These are phyloP conservation scores for Oreamnos americanus DNA, from an alignment of 2,113 vertebrate genomes.

Conservation along the genomic window DNA sequence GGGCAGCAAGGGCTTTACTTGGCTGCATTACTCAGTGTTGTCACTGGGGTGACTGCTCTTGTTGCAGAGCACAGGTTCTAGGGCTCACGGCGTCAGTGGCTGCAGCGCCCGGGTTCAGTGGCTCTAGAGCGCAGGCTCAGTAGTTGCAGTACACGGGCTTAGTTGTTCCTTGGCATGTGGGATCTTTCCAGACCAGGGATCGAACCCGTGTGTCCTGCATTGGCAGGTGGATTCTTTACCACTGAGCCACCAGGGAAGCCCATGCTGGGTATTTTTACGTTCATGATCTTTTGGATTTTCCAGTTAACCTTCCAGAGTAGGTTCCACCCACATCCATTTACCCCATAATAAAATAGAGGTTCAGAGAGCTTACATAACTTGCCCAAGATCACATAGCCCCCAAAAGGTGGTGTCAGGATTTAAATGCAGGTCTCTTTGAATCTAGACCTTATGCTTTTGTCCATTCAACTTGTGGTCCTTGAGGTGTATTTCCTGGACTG, in stretches of 20 bases:
- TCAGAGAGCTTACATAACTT: constrained; percentile 25
- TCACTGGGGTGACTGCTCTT: background rate
- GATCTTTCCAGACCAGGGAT: background rate
- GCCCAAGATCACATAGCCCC: background rate
- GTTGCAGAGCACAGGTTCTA: background rate
- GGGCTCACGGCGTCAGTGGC: background rate
- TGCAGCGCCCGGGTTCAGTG: fast-evolving
- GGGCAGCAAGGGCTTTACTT: background rate
- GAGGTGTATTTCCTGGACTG: no score
- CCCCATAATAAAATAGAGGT: background rate
- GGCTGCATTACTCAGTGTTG: background rate
- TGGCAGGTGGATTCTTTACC: background rate
- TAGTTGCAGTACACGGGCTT: background rate
- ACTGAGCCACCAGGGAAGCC: background rate
- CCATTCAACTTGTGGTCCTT: background rate
- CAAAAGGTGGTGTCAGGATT: background rate
- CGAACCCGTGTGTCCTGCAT: background rate
- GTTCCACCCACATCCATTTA: background rate
- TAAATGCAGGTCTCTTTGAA: background rate
- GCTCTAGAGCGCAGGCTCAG: background rate
- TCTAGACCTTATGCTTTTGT: background rate
- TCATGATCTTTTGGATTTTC: background rate
- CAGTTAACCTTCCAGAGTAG: background rate
- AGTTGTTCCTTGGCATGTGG: background rate
- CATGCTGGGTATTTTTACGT: background rate